These are phyloP conservation scores for Pammene fasciana DNA, from an alignment of 2,888 invertebrate species.

Conservation along the genomic window DNA sequence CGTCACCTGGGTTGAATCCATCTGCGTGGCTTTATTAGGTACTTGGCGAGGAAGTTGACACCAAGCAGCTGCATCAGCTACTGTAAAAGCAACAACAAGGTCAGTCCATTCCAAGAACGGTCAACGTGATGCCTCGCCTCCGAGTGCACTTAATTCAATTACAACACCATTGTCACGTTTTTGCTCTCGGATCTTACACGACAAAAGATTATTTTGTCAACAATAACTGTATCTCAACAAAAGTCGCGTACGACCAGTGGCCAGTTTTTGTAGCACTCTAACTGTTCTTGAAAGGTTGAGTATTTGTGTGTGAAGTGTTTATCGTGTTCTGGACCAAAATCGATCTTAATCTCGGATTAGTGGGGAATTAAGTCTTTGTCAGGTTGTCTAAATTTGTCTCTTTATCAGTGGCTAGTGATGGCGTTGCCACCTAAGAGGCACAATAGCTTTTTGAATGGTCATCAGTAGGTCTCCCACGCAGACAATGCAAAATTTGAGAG, in stretches of 20 bases:
- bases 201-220: constrained; percentile 80
- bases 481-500: constrained; percentile 54
- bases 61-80: constrained; percentile 28
- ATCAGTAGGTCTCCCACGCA: constrained; percentile 65
- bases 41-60: constrained; percentile 26
- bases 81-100: constrained; percentile 3
- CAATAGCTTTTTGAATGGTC: constrained; percentile 60
- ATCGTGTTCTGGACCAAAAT: constrained; percentile 68
- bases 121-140: constrained; percentile 52
- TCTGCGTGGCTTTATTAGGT: not conserved
- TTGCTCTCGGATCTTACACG: constrained; percentile 63
- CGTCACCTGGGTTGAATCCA: constrained; percentile 15
- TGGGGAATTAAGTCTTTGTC: constrained; percentile 68
- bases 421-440: constrained; percentile 65
- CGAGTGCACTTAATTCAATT: constrained; percentile 75
- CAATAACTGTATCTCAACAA: constrained; percentile 75
- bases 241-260: constrained; percentile 54
- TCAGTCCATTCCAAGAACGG: constrained; percentile 53
- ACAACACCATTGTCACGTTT: constrained; percentile 70
- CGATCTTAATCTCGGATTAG: constrained; percentile 78
- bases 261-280: constrained; percentile 62
- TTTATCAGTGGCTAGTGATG: constrained; percentile 55
- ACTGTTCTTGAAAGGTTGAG: constrained; percentile 60
- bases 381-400: constrained; percentile 59
- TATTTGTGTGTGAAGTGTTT: constrained; percentile 77